These are phyloP conservation scores for Ageneiosus marmoratus DNA, from an alignment of 2,113 vertebrate species.

Conservation along the genomic window DNA sequence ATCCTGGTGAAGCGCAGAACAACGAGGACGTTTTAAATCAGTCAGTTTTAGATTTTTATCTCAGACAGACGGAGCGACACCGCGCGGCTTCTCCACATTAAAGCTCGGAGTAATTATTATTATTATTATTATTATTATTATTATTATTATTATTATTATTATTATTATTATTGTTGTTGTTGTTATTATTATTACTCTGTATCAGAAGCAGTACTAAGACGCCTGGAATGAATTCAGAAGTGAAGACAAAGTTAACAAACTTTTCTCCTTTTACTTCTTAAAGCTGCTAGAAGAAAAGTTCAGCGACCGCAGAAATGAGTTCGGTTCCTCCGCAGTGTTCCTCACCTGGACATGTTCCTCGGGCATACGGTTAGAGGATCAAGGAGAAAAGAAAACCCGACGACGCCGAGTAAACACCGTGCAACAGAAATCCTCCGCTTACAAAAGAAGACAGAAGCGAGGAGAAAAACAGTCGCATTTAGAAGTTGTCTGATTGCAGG, in stretches of 20 bases:
- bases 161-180: no score
- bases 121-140: no score
- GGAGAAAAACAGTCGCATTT: background rate
- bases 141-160: background rate
- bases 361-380: constrained; percentile 26
- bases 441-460: background rate
- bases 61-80: background rate
- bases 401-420: background rate
- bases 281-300: background rate
- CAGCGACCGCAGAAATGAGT: no score
- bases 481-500: background rate
- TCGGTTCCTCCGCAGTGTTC: no score
- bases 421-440: constrained; percentile 24
- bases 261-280: background rate
- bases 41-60: background rate
- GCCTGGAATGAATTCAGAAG: background rate
- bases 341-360: constrained; percentile 51
- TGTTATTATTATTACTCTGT: no score
- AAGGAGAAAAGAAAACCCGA: constrained; percentile 28
- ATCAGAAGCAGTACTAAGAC: background rate
- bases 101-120: background rate
- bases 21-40: background rate
- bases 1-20: constrained; percentile 9
- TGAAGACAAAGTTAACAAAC: background rate
- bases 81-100: background rate